phyloP scores from a whole-genome alignment of 2,797 vertebrate species.

The Sebastes trivittatus region DNA sequence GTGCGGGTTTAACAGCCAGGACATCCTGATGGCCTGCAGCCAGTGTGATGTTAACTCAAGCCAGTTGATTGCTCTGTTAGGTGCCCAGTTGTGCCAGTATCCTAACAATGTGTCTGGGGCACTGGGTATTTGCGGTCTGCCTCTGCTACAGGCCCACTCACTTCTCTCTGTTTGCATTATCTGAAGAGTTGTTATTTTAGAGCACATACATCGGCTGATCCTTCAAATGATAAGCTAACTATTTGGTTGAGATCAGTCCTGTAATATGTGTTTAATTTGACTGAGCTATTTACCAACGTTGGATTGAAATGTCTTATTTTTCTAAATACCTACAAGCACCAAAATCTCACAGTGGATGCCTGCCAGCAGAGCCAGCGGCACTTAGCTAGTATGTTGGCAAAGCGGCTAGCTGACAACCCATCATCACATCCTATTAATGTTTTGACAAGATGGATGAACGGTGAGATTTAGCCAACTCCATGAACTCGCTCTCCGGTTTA shows the following conservation, averaged over 20 bases:
- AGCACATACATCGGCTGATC: not conserved
- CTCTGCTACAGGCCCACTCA: not conserved
- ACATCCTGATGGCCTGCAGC: constrained; percentile 2
- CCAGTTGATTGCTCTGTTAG: constrained; percentile 11
- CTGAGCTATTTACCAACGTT: not conserved
- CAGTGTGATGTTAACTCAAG: constrained; percentile 35
- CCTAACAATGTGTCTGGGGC: constrained; percentile 17
- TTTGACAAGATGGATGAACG: constrained; percentile 53
- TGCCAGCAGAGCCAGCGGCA: constrained; percentile 15
- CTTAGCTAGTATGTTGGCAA: constrained; percentile 35
- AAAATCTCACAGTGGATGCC: not conserved
- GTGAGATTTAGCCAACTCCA: constrained; percentile 28
- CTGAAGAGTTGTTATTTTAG: not conserved
- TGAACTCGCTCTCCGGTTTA: constrained; percentile 1
- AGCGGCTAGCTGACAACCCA: constrained; percentile 39
- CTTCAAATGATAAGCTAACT: not conserved
- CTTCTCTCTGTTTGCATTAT: not conserved
- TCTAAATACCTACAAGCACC: not conserved
- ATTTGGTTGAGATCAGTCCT: not conserved
- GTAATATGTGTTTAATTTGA: constrained; percentile 13
- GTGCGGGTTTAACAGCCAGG: constrained; percentile 5
- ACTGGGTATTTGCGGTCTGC: not conserved
- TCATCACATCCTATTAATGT: constrained; percentile 50
- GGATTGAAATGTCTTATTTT: not conserved
- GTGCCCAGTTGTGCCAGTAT: constrained; percentile 28